Evolutionary conservation across 2,113 vertebrate species (phyloP).

Genomic region (Mastomys coucha): DNA sequence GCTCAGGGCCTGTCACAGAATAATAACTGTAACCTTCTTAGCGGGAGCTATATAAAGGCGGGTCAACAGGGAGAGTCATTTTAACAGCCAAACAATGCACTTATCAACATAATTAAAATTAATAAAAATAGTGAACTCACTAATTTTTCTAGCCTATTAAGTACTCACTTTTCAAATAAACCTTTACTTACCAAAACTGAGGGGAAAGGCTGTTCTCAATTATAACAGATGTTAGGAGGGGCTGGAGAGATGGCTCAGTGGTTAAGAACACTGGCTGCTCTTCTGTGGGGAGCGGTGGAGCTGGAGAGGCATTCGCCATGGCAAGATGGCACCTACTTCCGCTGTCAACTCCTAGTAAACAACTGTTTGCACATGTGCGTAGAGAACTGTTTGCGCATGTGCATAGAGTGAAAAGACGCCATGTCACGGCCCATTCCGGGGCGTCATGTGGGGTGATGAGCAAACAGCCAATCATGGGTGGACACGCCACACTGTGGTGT

Average conservation of each 20-base stretch:
- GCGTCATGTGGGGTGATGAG: too few species aligned
- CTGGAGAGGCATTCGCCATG: too few species aligned
- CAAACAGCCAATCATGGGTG: too few species aligned
- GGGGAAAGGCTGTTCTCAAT: not conserved
- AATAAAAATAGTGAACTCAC: not conserved
- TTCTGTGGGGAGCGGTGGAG: too few species aligned
- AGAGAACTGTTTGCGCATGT: too few species aligned
- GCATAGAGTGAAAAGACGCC: too few species aligned
- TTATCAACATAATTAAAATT: conserved; percentile 44
- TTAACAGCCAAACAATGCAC: not conserved
- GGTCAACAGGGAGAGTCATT: not conserved
- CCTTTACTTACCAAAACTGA: not conserved
- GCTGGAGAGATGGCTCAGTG: not conserved
- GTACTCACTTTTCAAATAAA: not conserved
- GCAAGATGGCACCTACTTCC: too few species aligned
- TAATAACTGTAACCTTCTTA: not conserved
- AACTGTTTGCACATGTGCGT: too few species aligned
- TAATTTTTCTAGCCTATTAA: conserved; percentile 23
- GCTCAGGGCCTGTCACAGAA: not conserved
- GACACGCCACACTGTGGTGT: too few species aligned
- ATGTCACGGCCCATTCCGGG: too few species aligned
- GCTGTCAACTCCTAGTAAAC: too few species aligned
- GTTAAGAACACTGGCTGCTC: not conserved
- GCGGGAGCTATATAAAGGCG: not conserved
- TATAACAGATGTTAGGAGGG: not conserved